These are phyloP conservation scores for human (Homo sapiens) DNA, from an alignment of 2,113 vertebrate species.

Conservation along the genomic window GRCh38 chrX:38063001-38063500, in stretches of 20 bases:
- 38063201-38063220: constrained; percentile 22
- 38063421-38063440: neutral
- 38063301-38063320: neutral
- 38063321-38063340: neutral
- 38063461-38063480: neutral
- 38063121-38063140: neutral
- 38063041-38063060: neutral
- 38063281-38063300: neutral
- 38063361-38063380: neutral
- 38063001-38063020: neutral
- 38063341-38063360: neutral
- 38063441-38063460: constrained; percentile 21
- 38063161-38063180: neutral
- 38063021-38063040: neutral
- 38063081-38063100: neutral
- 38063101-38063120: neutral
- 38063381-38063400: neutral
- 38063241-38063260: neutral
- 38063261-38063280: neutral
- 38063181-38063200: neutral
- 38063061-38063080: neutral
- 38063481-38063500: neutral
- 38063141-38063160: neutral
- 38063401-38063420: neutral
- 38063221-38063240: constrained; percentile 3